A percentile compares a stretch with the other conserved stretches of the same genome.
These are phyloP conservation scores for Petromus typicus DNA, from an alignment of 2,113 vertebrate genomes.

Conservation along the genomic window DNA sequence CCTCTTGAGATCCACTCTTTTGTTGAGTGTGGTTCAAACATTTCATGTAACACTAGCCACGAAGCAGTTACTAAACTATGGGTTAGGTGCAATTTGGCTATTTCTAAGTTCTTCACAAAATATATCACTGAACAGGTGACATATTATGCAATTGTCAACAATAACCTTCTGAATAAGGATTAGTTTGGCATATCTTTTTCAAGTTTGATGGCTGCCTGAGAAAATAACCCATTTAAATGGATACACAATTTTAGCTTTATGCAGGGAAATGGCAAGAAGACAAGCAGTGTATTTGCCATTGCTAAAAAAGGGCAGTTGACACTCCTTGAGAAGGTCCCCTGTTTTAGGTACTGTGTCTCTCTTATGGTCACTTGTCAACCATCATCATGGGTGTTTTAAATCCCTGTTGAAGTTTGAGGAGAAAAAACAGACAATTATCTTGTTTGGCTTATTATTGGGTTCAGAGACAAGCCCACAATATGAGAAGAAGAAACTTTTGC, in stretches of 20 bases:
- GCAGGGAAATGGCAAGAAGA: not conserved
- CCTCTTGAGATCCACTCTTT: not conserved
- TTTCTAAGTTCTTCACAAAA: slow-evolving; percentile 17
- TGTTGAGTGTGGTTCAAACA: slow-evolving; percentile 5
- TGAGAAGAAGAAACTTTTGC: not conserved
- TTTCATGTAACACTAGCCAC: not conserved
- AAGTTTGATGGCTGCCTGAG: not conserved
- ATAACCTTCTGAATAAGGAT: not conserved
- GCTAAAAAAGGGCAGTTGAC: not conserved
- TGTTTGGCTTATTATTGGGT: not conserved
- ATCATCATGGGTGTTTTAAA: not conserved
- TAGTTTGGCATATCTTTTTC: slow-evolving; percentile 29
- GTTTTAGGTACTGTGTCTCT: not conserved
- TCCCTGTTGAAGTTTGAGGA: not conserved
- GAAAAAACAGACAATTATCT: not conserved
- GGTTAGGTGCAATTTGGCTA: not conserved
- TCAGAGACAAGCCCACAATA: not conserved
- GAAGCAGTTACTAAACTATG: not conserved
- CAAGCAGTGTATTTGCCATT: not conserved
- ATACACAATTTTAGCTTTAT: not conserved
- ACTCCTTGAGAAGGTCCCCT: not conserved
- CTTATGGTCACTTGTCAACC: not conserved
- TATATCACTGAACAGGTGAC: not conserved
- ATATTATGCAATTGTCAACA: not conserved
- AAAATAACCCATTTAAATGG: not conserved